Evolutionary conservation across 2,888 invertebrate species (phyloP), one percentile per base, ranked within the genome.

Genomic region (Leptura quadrifasciata): DNA sequence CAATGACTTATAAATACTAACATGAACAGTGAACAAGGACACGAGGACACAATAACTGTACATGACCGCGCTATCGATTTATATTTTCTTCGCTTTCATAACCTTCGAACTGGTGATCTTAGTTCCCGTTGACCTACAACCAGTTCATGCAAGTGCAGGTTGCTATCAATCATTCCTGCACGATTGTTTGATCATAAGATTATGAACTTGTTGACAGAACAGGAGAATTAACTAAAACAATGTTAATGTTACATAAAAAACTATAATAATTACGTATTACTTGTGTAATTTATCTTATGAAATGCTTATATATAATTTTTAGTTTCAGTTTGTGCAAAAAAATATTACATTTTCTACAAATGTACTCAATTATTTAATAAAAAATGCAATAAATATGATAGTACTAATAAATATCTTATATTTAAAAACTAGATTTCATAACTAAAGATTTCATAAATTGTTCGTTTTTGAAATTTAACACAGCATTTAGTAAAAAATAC

Each of bases 51-150:
- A 21, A n/a, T 24, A 52, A 65, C n/a, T 65, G 52, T 52, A 65
- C 52, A 21, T 52, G 20, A 64, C 39, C 64, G 64, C 64, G 20
- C n/a, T 68, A 68, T 68, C 67, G 67, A 55, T 68, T 55, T n/a
- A n/a, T 17, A 54, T 68, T 55, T 55, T 55, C 67, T 39, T 55
- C 39, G 67, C 55, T n/a, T 27, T 55, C 65, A 20, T 55, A 68
- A 68, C 67, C 67, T 68, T 68, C 54, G 35, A 31, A 55, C 67
- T 55, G 15, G 67, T 68, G 55, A 68, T 68, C 67, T 68, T 54
- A 68, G 67, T 15, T 31, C 17, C 9, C n/a, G 55, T n/a, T 68
- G 67, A 68, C 67, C 67, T 68, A 68, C 67, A 55, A 55, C 67
- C 31, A 68, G 20, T 68, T 68, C 67, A 68, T 55, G 55, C 67